These are phyloP conservation scores for Drosophila differens DNA, from an alignment of 2,888 invertebrate genomes.

Conservation along the genomic window DNA sequence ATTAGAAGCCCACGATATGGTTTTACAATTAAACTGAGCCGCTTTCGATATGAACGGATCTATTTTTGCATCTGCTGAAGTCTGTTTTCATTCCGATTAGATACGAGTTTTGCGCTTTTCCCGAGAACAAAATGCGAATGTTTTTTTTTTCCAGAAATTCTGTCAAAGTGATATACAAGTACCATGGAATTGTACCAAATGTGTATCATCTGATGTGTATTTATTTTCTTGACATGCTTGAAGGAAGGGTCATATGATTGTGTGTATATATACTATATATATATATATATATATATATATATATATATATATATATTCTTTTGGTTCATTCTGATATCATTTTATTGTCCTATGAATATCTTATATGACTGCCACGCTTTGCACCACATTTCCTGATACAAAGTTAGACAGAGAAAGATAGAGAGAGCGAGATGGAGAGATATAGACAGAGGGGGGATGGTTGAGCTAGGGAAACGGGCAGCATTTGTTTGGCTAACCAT, in stretches of 20 bases:
- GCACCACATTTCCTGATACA: slow-evolving; percentile 52
- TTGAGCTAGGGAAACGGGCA: neutral
- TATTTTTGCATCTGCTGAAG: neutral
- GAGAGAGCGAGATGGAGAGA: neutral
- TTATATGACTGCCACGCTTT: slow-evolving; percentile 26
- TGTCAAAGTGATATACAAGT: neutral
- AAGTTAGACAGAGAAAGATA: neutral
- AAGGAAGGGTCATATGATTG: slow-evolving; percentile 1
- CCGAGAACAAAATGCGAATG: neutral
- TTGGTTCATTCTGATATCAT: neutral
- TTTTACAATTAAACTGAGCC: neutral
- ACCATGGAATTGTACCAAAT: slow-evolving; percentile 6
- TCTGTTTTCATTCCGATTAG: neutral
- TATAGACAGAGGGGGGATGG: neutral
- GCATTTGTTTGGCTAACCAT: slow-evolving; percentile 29
- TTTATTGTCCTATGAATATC: slow-evolving; percentile 22
- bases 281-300: too few relatives aligned
- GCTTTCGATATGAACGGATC: neutral
- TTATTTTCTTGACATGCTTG: slow-evolving; percentile 10
- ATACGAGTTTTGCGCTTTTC: slow-evolving; percentile 4
- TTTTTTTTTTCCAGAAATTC: neutral
- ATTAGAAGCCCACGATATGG: neutral
- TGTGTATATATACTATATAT: neutral
- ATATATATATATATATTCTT: neutral
- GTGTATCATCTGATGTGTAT: neutral